Base-by-base conservation (phyloP, 2,797 vertebrate species). In the Spondyliosoma cantharus region DNA sequence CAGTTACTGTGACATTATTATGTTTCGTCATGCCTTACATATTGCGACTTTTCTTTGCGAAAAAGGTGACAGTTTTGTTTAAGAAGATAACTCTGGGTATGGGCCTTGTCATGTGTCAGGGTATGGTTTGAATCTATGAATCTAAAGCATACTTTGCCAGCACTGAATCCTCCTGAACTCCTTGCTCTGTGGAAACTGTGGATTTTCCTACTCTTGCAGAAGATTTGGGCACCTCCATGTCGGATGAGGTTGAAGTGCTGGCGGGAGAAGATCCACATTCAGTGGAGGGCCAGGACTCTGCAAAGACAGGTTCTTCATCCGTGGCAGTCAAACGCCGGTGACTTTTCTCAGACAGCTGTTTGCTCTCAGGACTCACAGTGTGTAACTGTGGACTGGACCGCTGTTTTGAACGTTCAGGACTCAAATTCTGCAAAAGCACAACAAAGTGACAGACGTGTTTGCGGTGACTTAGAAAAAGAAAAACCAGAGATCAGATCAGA, bases 221-320 rank as follows among this genome's bases (percentile, higher is more conserved):
- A 4, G 4, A 74, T 52, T 78, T 72, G 2, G 16, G 45, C 56
- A 29, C 20, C 3, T 89, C 82, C 57, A 78, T 85, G 70, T 85
- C 54, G 37, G 75, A 80, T 71, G 71, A 80, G 24, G 37, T 13
- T 17, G 64, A 29, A 11, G 43, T 54, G 64, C 70, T 87, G 22
- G 53, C 22, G 69, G 78, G 63, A 71, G 92, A 85, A 7, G 89
- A 83, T 64, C 86, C 93, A 29, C 61, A 79, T 19, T 96, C 96
- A 5, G 91, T 91, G 15, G 94, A 95, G 8, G 95, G 93, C 96
- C 96, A 96, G n/a, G 92, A 95, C 60, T 96, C 95, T 19, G 90
- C 80, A 73, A 91, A 95, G 59, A 76, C 89, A 58, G 89, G 90
- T 24, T 88, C 76, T 60, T 71, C 80, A 25, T 89, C 85, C 1